Conservation (phyloP, 2,797 vertebrate genomes). For the Pseudochromis fuscus region DNA sequence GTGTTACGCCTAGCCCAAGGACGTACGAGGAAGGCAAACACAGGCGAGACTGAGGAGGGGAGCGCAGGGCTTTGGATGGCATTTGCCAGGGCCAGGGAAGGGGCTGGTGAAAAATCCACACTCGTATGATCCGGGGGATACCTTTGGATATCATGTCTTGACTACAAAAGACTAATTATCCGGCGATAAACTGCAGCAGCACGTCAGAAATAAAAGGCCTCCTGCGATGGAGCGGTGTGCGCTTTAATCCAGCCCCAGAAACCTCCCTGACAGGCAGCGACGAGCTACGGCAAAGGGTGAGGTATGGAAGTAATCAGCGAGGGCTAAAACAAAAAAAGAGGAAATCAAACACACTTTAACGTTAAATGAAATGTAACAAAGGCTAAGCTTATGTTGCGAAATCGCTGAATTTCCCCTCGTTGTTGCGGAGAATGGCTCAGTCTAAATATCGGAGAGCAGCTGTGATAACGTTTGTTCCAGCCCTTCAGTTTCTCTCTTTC, state of each 20-base stretch:
- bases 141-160: conserved; percentile 69
- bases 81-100: conserved; percentile 9
- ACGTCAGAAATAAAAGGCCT: conserved; percentile 69
- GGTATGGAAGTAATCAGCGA: conserved; percentile 27
- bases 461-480: conserved; percentile 44
- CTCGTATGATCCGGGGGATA: conserved; percentile 34
- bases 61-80: conserved; percentile 43
- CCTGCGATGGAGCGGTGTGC: conserved; percentile 64
- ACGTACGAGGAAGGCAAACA: conserved; percentile 66
- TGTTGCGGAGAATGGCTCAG: conserved; percentile 44
- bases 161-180: conserved; percentile 52
- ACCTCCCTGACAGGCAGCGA: conserved; percentile 64
- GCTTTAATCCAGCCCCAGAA: conserved; percentile 66
- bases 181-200: conserved; percentile 65
- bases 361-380: conserved; percentile 18
- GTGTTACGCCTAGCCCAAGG: conserved; percentile 68
- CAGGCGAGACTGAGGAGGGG: conserved; percentile 45
- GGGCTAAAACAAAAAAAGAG: too few species aligned
- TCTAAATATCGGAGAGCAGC: conserved; percentile 34
- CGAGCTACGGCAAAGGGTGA: conserved; percentile 79
- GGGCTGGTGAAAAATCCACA: conserved; percentile 23
- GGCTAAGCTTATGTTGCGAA: conserved; percentile 43
- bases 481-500: conserved; percentile 57
- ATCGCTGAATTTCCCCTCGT: conserved; percentile 19
- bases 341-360: neutral